Base-by-base conservation (phyloP, 2,888 invertebrate species). In the Sussaba pulchella region DNA sequence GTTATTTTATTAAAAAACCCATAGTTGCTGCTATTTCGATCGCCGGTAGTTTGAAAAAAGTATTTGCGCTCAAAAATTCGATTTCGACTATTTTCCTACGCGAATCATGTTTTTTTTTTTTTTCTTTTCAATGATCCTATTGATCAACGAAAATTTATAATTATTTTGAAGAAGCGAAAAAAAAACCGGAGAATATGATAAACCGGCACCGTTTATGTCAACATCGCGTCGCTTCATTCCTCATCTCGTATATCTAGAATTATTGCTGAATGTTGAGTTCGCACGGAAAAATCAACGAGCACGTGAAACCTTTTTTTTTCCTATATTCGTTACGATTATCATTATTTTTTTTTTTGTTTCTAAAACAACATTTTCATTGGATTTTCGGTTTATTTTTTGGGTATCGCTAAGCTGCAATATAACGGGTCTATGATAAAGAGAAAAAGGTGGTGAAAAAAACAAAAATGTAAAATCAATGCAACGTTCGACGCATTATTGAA, bases 181-280 rank as follows among this genome's bases (percentile, higher is more conserved):
- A 36, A 57, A 17, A 9, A 36, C 14, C 10, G 1, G 12, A 14
- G 54, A 8, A 8, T 6, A n/a, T 14, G 31, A 31, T 12, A 17
- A 31, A 36, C 21, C 26, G 6, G 9, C n/a, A 14, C 50, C 50
- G 61, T 63, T 63, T 63, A 41, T 52, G 52, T 72, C 36, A 14
- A 39, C 31, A 17, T 6, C 6, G 19, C 26, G 57, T 70, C 45
- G 74, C 70, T 64, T 71, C 74, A 79, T 79, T 79, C 79, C 74
- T 75, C 70, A 5, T 66, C 59, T 75, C 66, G 43, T 70, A 74
- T 26, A 31, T 19, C 70, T 71, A 71, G 43, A 78, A 66, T 14
- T 50, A 61, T 54, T 61, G 10, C 50, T 59, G 2, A 71, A 57
- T 21, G 52, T 74, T 70, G 43, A 31, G 21, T 54, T 31, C 41